phyloP scores from a whole-genome alignment of 1,140 invertebrate species.

The Papilio aristodemus region DNA sequence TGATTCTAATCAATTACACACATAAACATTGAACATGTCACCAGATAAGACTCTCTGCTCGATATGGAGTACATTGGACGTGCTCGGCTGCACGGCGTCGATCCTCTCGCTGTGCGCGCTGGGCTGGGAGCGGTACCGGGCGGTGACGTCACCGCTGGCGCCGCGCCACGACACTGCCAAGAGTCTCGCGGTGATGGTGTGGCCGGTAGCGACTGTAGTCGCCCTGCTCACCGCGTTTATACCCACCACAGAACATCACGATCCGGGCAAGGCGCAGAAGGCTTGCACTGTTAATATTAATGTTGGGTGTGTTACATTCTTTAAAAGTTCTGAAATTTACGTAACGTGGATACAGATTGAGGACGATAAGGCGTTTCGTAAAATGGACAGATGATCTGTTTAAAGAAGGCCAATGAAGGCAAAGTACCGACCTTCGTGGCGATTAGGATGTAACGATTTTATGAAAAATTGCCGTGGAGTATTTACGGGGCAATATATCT shows the following conservation, averaged over 20 bases:
- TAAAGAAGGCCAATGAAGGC: no score
- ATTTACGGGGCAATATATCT: no score
- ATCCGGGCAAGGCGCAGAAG: constrained; percentile 59
- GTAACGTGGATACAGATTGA: no score
- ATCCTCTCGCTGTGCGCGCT: constrained; percentile 84
- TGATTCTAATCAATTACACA: not conserved
- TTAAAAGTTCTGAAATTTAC: not conserved
- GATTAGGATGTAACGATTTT: no score
- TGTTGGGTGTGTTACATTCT: constrained; percentile 72
- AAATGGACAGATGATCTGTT: not conserved
- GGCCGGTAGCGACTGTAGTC: constrained; percentile 72
- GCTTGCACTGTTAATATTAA: constrained; percentile 82
- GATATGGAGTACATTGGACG: constrained; percentile 83
- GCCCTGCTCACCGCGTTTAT: constrained; percentile 66
- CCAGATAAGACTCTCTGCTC: constrained; percentile 81
- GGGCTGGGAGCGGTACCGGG: constrained; percentile 83
- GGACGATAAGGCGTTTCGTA: not conserved
- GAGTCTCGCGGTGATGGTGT: constrained; percentile 50
- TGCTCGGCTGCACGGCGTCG: constrained; percentile 84
- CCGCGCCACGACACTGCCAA: constrained; percentile 49
- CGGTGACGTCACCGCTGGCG: constrained; percentile 81
- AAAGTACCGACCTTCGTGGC: no score
- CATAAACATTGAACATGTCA: not conserved
- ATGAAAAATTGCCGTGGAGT: no score
- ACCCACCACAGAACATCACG: constrained; percentile 52